These are phyloP conservation scores for Planococcus citri DNA, from an alignment of 1,140 invertebrate genomes.

Conservation along the genomic window DNA sequence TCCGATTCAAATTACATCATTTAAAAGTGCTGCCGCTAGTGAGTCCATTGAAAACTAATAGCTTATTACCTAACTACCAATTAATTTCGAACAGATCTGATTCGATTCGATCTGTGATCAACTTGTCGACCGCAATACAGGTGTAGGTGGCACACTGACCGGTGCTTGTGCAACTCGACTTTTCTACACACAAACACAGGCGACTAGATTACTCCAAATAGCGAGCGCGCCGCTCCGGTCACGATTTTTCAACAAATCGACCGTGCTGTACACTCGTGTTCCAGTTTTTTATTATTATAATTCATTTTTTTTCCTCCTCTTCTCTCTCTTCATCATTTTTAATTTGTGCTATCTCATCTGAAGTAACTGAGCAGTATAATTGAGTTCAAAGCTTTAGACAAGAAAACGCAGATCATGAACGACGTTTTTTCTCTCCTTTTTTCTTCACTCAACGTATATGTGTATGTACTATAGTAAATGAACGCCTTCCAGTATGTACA, in stretches of 20 bases:
- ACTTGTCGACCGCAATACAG: conserved; percentile 18
- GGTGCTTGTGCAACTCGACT: conserved; percentile 12
- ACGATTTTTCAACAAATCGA: conserved; percentile 20
- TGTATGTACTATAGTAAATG: too few species aligned
- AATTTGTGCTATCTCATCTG: conserved; percentile 6
- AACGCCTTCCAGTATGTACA: too few species aligned
- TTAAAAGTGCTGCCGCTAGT: conserved; percentile 12
- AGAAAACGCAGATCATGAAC: conserved; percentile 2
- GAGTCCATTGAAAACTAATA: conserved; percentile 15
- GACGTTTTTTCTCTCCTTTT: too few species aligned
- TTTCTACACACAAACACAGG: background rate
- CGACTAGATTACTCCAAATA: conserved; percentile 17
- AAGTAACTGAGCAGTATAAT: background rate
- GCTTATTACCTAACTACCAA: conserved; percentile 20
- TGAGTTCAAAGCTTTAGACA: conserved; percentile 5
- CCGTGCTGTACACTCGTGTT: conserved; percentile 15
- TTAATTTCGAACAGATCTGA: conserved; percentile 19
- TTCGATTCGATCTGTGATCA: conserved; percentile 18
- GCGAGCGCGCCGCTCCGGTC: background rate
- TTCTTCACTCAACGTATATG: too few species aligned
- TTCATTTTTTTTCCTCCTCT: background rate
- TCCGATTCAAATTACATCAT: conserved; percentile 1
- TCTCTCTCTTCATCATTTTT: background rate
- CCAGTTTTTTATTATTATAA: conserved; percentile 12
- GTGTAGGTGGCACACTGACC: conserved; percentile 19